These are phyloP conservation scores for Neolamprologus falcicula DNA, from an alignment of 2,113 vertebrate species.

Conservation along the genomic window DNA sequence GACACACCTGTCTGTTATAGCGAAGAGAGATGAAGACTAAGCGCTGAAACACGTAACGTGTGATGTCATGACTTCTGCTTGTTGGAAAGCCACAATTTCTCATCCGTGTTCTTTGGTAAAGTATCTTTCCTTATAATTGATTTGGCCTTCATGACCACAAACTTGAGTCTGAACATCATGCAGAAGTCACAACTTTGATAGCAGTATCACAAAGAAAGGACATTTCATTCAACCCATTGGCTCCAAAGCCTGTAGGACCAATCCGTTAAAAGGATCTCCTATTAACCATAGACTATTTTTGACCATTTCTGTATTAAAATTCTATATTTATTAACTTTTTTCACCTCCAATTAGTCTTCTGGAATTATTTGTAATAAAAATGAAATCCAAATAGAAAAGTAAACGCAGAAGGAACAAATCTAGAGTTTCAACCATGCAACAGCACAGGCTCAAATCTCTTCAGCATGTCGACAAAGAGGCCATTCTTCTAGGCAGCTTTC, in stretches of 20 bases:
- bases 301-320: neutral
- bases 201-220: neutral
- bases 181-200: accelerated
- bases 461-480: neutral
- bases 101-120: neutral
- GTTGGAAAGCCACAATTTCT: neutral
- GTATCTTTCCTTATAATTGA: accelerated
- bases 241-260: accelerated
- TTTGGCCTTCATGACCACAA: neutral
- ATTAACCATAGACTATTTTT: accelerated
- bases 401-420: neutral
- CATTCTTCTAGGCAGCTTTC: neutral
- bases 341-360: neutral
- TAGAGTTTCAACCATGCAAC: neutral
- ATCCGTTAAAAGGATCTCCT: accelerated
- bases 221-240: neutral
- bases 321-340: accelerated
- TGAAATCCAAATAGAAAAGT: neutral
- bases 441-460: neutral
- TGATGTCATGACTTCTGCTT: neutral
- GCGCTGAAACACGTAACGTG: accelerated
- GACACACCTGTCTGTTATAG: neutral
- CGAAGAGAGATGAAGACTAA: neutral
- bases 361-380: neutral
- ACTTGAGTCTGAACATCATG: neutral